Evolutionary conservation across 2,888 invertebrate genomes (phyloP), one percentile per base, ranked within the genome.

Genomic region (Ochropleura plecta): DNA sequence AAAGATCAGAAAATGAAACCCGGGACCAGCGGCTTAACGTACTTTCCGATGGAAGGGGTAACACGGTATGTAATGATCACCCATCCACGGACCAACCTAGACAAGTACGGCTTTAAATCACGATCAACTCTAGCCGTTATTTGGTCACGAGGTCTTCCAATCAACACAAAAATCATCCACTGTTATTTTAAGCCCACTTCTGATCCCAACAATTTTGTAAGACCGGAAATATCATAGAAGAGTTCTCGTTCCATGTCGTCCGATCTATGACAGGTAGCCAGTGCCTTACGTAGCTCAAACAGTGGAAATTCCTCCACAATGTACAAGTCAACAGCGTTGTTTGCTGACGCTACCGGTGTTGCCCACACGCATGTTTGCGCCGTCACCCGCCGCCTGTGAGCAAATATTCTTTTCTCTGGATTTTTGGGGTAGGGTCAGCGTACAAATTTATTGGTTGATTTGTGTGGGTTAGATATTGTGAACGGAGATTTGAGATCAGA

Each of bases 281-380:
- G 84, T 85, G 76, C 86, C 84, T 70, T 73, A 74, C 86, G 86
- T 89, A 81, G 89, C 86, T 90, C 94, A 95, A 95, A 96, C 93
- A 95, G 87, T 87, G 91, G 91, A 92, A 90, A 94, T 94, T 93
- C 94, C 92, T 92, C 88, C 85, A 88, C 90, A 90, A 89, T 91
- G 92, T 91, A 91, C 92, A 90, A 30, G 94, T 95, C 95, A 95
- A 95, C 94, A 95, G 88, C 85, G 81, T 68, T 96, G 93, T 96
- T 96, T 96, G 93, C 93, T 88, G 90, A 92, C 90, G 96, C 96
- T 96, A 96, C 96, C 93, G 95, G 96, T 95, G 95, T 96, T 95
- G 95, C 92, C 95, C 96, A 95, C 96, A 95, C 95, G 94, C 95
- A 91, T 91, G 92, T 87, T 90, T 90, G 90, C 91, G 86, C 89